phyloP scores from a whole-genome alignment of 1,140 invertebrate genomes.

The Hylyphantes graminicola region DNA sequence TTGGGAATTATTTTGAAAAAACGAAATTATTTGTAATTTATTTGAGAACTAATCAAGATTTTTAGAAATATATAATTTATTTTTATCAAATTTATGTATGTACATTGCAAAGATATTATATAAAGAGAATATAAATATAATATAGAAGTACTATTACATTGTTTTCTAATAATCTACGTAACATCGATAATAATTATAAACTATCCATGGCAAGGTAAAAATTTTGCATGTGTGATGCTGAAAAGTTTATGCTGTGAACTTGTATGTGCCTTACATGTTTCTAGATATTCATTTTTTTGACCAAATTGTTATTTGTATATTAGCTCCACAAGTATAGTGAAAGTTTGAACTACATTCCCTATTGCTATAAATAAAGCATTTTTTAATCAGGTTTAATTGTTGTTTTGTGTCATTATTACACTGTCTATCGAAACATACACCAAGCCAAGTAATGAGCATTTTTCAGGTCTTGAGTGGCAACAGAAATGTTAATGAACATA shows the following conservation, averaged over 20 bases:
- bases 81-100: slow-evolving; percentile 12
- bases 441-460: no score
- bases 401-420: not conserved
- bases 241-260: not conserved
- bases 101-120: slow-evolving; percentile 29
- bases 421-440: no score
- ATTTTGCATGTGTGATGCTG: not conserved
- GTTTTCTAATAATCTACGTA: not conserved
- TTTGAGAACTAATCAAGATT: slow-evolving; percentile 23
- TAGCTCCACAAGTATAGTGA: slow-evolving; percentile 39
- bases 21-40: not conserved
- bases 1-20: slow-evolving; percentile 16
- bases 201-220: slow-evolving; percentile 34
- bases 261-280: slow-evolving; percentile 54
- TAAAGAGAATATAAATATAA: slow-evolving; percentile 23
- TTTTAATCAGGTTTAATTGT: slow-evolving; percentile 55
- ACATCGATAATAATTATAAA: not conserved
- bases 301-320: slow-evolving; percentile 38
- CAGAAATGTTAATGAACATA: no score
- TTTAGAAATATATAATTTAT: not conserved
- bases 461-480: no score
- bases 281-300: slow-evolving; percentile 4
- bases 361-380: slow-evolving; percentile 58
- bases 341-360: slow-evolving; percentile 57
- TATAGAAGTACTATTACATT: slow-evolving; percentile 6